Evolutionary conservation across 2,797 vertebrate genomes (phyloP), one percentile per base, ranked within the genome.

Genomic region (Remorina albescens): DNA sequence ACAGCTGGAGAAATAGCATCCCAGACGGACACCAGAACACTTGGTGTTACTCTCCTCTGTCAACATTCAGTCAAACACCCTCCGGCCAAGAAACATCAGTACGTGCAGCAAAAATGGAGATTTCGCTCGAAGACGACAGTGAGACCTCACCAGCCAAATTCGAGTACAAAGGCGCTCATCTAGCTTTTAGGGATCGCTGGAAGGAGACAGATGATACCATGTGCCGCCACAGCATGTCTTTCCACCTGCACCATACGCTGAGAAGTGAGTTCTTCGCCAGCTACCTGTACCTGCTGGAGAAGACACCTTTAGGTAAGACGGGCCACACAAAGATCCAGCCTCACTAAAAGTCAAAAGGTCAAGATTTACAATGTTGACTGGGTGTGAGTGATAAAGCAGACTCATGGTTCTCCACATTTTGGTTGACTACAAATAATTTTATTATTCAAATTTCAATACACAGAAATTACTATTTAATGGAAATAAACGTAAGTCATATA

Each of bases 201-300:
- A 94, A 95, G 49, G 93, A 94, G 82, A 97, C 96, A 0, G 96
- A 98, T 0, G 93, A 95, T 71, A 93, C 95, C 8, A 95, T 99
- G 88, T 97, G 97, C 74, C 94, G 95, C 67, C 95, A 98, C 85
- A 98, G 97, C 80, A 97, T 97, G 97, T 97, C 97, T 79, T 97
- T 99, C 62, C 85, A 97, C 76, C 92, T 99, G 82, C 96, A 97
- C 80, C 97, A 92, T 80, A 92, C 96, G 0, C 93, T 99, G 74
- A 92, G 94, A 73, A 95, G 92, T 10, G 96, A 99, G 80, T 99
- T 99, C 92, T 99, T 99, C 62, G 96, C 96, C 92, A 97, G 97
- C 88, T 98, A 98, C 85, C 95, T 98, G 62, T 97, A 96, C 88
- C 93, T 99, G 83, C 88, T 99, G 91, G 97, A 99, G 89, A 95